A percentile compares a stretch with the other conserved stretches of the same genome.
phyloP scores from a whole-genome alignment of 2,888 invertebrate genomes.

The Salticus scenicus region DNA sequence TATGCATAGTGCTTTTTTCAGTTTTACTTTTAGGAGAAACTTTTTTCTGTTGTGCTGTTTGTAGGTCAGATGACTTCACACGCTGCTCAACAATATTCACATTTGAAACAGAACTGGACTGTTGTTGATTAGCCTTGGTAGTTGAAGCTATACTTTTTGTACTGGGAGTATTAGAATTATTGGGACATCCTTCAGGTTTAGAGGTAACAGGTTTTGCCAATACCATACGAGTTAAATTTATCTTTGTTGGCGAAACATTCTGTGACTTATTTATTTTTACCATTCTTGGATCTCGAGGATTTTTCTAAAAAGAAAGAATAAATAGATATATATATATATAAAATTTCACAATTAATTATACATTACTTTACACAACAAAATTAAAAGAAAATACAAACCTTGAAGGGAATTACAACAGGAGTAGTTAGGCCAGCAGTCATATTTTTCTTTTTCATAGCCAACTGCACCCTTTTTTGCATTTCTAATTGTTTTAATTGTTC shows the following conservation, averaged over 20 bases:
- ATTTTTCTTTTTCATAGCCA: background rate
- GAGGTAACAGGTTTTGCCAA: too few relatives aligned
- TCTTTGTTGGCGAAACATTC: background rate
- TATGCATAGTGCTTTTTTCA: background rate
- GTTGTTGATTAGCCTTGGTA: too few relatives aligned
- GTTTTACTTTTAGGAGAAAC: background rate
- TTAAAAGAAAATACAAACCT: background rate
- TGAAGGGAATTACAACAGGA: background rate
- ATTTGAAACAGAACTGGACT: too few relatives aligned
- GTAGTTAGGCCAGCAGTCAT: background rate
- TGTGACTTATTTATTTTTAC: slow-evolving; percentile 19
- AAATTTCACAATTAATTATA: too few relatives aligned
- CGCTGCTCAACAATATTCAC: too few relatives aligned
- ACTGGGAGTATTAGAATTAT: too few relatives aligned
- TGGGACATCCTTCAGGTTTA: too few relatives aligned
- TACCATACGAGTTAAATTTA: too few relatives aligned
- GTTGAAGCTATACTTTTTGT: too few relatives aligned
- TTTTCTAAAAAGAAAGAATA: background rate
- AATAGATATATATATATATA: too few relatives aligned
- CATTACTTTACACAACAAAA: too few relatives aligned
- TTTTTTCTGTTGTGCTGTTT: background rate
- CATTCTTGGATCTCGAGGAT: slow-evolving; percentile 22
- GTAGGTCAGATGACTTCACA: too few relatives aligned
- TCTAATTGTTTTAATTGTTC: background rate
- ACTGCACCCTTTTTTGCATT: background rate